Evolutionary conservation across 2,888 invertebrate species (phyloP).

Genomic region (Tachina grossa): DNA sequence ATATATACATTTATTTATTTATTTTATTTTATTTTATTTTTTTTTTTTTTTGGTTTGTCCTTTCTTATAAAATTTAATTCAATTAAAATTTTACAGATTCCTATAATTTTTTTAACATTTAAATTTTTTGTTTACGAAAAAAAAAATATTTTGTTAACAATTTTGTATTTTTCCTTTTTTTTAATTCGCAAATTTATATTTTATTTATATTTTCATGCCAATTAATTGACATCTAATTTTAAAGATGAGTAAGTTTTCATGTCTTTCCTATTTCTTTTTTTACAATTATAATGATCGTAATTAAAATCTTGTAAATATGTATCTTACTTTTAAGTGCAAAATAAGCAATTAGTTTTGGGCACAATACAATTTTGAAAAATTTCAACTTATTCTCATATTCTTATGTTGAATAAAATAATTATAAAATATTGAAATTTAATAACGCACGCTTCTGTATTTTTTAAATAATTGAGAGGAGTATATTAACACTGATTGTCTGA

Average conservation of each 20-base stretch:
- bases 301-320: constrained; percentile 29
- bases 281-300: constrained; percentile 12
- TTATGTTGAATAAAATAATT: too few species aligned
- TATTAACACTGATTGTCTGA: too few species aligned
- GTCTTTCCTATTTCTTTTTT: constrained; percentile 22
- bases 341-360: background rate
- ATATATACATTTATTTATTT: too few species aligned
- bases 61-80: background rate
- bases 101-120: constrained; percentile 26
- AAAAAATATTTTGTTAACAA: background rate
- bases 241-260: constrained; percentile 59
- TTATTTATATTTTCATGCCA: constrained; percentile 58
- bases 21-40: background rate
- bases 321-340: background rate
- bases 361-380: too few species aligned
- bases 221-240: constrained; percentile 66
- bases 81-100: constrained; percentile 12
- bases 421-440: too few species aligned
- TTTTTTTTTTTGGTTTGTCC: background rate
- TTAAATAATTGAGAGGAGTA: too few species aligned
- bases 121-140: background rate
- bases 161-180: constrained; percentile 3
- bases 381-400: too few species aligned
- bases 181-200: constrained; percentile 6
- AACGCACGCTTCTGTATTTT: too few species aligned